These are phyloP conservation scores for Cecidostiba fungosa DNA, from an alignment of 2,888 invertebrate genomes.

Conservation along the genomic window DNA sequence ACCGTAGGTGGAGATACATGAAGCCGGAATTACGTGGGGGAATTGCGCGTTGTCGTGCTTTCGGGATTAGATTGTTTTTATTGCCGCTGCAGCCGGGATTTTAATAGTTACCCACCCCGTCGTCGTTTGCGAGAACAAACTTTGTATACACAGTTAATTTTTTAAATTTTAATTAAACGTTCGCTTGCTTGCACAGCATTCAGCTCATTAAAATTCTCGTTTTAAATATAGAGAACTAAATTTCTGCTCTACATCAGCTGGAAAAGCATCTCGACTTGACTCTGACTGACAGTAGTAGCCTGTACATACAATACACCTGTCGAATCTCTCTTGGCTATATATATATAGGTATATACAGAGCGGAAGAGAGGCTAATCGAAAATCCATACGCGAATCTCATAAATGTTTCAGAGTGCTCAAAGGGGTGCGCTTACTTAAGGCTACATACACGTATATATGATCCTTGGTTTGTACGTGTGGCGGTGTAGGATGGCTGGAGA, in stretches of 20 bases:
- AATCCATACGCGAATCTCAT: slow-evolving; percentile 16
- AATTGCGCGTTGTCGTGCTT: neutral
- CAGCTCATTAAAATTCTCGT: no score
- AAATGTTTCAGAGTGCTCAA: slow-evolving; percentile 20
- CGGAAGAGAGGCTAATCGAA: slow-evolving; percentile 25
- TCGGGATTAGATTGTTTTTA: slow-evolving; percentile 4
- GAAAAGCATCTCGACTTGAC: no score
- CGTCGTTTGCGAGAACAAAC: neutral
- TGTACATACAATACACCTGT: neutral
- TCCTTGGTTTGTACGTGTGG: neutral
- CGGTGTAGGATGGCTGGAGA: slow-evolving; percentile 51
- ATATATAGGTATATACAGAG: no score
- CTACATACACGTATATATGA: neutral
- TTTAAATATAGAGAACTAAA: no score
- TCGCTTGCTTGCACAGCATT: no score
- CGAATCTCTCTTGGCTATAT: neutral
- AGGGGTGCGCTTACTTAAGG: neutral
- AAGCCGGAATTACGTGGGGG: neutral
- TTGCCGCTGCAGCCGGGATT: neutral
- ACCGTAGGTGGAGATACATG: slow-evolving; percentile 1
- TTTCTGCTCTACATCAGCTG: no score
- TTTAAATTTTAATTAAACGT: no score
- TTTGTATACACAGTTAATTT: neutral
- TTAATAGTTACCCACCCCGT: slow-evolving; percentile 8
- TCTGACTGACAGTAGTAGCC: no score